Base-by-base conservation (phyloP, 1,140 invertebrate genomes). In the Anagrus nilaparvatae region DNA sequence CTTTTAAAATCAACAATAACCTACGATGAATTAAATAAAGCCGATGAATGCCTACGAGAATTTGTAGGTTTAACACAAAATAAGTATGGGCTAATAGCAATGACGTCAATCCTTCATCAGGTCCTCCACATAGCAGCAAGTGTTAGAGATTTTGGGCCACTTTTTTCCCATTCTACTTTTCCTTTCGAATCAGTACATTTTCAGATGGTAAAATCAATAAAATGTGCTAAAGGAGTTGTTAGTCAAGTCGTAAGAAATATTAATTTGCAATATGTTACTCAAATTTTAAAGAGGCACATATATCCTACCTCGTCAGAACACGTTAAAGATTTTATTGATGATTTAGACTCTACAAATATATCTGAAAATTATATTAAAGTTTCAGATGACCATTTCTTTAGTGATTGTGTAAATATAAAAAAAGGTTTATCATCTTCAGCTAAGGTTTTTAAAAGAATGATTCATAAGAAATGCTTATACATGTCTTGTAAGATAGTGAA, bases 81-180 rank as follows among this genome's bases (percentile, higher is more conserved):
- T 9, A 16, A 41, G 5, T 48, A 44, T 34, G 24, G 34, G 6
- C 8, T 36, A 42, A 3, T 13, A 7, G 47, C 43, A 23, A 48
- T 48, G 47, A 38, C 27, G 3, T 48, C 37, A 14, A 48, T 44
- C 23, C 39, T 48, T 4, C 47, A 49, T 36, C 40, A 43, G 18
- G 19, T 45, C 3, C 38, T 45, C 10, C 43, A 48, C 30, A 14
- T 48, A 10, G 19, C 2, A 17, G 21, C 32, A 28, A 49, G 43
- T 36, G 47, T 42, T 3, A 8, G 12, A 30, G 10, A 39, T 24
- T 39, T 16, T 14, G 37, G 37, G 8, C 37, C 37, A 39, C 9
- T 39, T 5, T 29, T 10, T 8, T 4, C 16, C 3, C 16, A 39
- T 19, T 29, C 17, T 29, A n/a, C 20, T 18, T 39, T 24, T 29